Evolutionary conservation across 2,797 vertebrate species (phyloP).

Genomic region (Loriculus beryllinus): DNA sequence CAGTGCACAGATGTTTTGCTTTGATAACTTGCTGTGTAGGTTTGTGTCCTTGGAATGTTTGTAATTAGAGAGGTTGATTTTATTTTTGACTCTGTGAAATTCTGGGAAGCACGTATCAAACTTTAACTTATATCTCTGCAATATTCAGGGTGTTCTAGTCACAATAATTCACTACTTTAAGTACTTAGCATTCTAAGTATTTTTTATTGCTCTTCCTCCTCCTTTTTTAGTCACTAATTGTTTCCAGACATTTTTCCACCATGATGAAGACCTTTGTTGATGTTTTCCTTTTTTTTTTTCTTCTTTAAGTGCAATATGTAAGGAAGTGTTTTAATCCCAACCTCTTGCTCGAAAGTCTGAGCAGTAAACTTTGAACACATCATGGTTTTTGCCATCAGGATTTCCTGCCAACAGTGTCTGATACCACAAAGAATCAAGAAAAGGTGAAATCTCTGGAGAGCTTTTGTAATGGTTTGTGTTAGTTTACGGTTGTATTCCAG

Average conservation of each 20-base stretch:
- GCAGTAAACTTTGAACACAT: neutral
- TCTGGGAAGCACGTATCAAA: neutral
- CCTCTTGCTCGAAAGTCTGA: neutral
- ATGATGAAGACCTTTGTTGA: neutral
- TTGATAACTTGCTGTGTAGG: conserved; percentile 27
- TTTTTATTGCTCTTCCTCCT: neutral
- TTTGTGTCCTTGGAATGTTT: neutral
- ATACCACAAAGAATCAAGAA: neutral
- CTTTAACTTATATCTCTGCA: neutral
- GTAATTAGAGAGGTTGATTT: neutral
- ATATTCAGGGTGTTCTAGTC: neutral
- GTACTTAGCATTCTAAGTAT: neutral
- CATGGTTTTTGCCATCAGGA: neutral
- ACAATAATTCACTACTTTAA: neutral
- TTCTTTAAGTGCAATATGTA: neutral
- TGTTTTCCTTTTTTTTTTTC: neutral
- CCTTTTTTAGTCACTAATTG: conserved; percentile 15
- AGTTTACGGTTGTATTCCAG: neutral
- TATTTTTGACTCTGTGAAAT: neutral
- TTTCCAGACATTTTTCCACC: conserved; percentile 28
- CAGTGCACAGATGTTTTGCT: conserved; percentile 16
- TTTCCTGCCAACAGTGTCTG: neutral
- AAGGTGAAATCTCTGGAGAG: neutral
- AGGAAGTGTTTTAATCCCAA: neutral
- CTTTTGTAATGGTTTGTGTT: conserved; percentile 30